Evolutionary conservation across 2,888 invertebrate genomes (phyloP), one percentile per base, ranked within the genome.

Genomic region (Abrostola tripartita): DNA sequence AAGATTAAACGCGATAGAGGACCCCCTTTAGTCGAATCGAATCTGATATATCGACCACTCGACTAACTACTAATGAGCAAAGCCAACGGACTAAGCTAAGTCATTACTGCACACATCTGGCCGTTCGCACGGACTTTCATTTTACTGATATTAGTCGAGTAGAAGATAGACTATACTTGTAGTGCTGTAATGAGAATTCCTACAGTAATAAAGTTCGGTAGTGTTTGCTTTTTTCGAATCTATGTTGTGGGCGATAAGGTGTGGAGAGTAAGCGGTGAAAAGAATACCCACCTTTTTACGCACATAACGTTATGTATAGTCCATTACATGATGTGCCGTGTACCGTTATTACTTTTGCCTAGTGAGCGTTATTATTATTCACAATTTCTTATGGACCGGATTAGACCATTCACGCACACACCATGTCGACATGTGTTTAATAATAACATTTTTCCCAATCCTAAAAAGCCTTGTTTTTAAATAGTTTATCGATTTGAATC

Each of bases 51-150:
- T 87, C 85, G 86, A 88, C 63, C 84, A 91, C 92, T 91, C 83
- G 76, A 91, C 78, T 71, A 78, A 71, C 81, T 72, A 83, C 82
- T 92, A 93, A 93, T 93, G 92, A 92, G 91, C 87, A 92, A 92
- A 93, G 90, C 92, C 91, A 79, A 78, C 68, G 85, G 78, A 72
- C 86, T 88, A 88, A 90, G 84, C 81, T 71, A 78, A 85, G 87
- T 88, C 86, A 90, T 91, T 89, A 90, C 71, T 65, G 64, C 12
- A 42, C 52, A 63, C 92, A 92, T 81, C 85, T 92, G 92, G 65
- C 24, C 41, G 82, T 87, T 92, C 92, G 72, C 92, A 92, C 88
- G 88, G 78, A 84, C 84, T 89, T 89, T 91, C 88, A 90, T 91
- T 89, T 89, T 78, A 82, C 81, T 85, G 85, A 88, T 85, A 85